phyloP scores from a whole-genome alignment of 2,888 invertebrate genomes.

The Heliconius hortense region DNA sequence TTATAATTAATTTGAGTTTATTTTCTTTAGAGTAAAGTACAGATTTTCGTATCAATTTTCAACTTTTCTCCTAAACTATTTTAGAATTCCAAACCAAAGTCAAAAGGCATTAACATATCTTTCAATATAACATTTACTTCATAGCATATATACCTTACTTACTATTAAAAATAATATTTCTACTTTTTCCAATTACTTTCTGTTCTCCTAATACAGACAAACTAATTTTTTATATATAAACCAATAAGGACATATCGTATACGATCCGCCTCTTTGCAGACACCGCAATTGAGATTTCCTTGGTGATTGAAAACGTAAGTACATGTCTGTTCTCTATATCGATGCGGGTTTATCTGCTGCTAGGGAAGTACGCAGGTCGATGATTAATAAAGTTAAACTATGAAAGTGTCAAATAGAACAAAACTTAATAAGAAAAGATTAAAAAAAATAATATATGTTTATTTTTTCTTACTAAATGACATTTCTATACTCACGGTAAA shows the following conservation, averaged over 20 bases:
- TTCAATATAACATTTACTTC: not conserved
- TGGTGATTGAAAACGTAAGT: slow-evolving; percentile 47
- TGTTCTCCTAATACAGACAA: slow-evolving; percentile 6
- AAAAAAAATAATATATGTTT: no score
- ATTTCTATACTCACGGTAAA: no score
- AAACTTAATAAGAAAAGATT: not conserved
- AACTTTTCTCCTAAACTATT: not conserved
- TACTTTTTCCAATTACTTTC: not conserved
- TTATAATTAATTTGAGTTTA: no score
- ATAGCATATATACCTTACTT: not conserved
- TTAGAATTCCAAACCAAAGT: not conserved
- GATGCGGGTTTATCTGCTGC: slow-evolving; percentile 37
- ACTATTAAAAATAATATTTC: not conserved
- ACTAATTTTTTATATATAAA: slow-evolving; percentile 20
- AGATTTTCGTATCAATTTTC: not conserved
- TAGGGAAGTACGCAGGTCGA: slow-evolving; percentile 22
- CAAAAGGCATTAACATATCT: not conserved
- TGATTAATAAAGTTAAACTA: not conserved
- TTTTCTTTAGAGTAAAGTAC: not conserved
- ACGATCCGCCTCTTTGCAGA: slow-evolving; percentile 42
- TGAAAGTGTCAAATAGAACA: slow-evolving; percentile 5
- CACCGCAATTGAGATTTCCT: slow-evolving; percentile 47
- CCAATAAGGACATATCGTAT: slow-evolving; percentile 22
- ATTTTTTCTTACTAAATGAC: no score
- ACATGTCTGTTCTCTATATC: slow-evolving; percentile 40